Conservation (phyloP, 2,888 invertebrate species). For the Alviniconcha strummeri region DNA sequence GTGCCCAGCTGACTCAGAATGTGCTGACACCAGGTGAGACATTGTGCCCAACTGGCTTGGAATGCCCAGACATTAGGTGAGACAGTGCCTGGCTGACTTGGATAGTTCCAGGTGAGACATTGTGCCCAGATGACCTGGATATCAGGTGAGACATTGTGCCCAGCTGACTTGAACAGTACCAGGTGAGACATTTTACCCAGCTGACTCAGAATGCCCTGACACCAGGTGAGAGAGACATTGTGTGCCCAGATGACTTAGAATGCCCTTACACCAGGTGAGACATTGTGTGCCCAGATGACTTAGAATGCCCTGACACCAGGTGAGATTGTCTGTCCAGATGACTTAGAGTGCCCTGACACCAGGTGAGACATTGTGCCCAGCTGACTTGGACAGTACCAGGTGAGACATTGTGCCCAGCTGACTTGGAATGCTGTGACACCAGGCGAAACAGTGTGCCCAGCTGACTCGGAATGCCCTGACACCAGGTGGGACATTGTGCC, state of each 20-base stretch:
- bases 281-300: slow-evolving; percentile 56
- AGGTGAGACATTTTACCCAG: slow-evolving; percentile 45
- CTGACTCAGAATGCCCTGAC: slow-evolving; percentile 59
- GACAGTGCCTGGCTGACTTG: slow-evolving; percentile 55
- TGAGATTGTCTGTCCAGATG: slow-evolving; percentile 60
- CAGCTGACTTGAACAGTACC: no score
- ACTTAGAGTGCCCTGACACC: slow-evolving; percentile 55
- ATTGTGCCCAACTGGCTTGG: slow-evolving; percentile 58
- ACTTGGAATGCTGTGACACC: slow-evolving; percentile 52
- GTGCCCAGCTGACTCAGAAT: background rate
- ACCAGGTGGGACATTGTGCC: slow-evolving; percentile 46
- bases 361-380: slow-evolving; percentile 48
- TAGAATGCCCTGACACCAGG: slow-evolving; percentile 53
- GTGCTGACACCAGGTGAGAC: no score
- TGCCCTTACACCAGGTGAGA: slow-evolving; percentile 53
- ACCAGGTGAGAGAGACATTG: slow-evolving; percentile 43
- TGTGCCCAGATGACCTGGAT: slow-evolving; percentile 58
- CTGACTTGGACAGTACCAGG: slow-evolving; percentile 54
- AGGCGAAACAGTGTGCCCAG: slow-evolving; percentile 51
- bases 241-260: slow-evolving; percentile 55
- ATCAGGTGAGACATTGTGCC: slow-evolving; percentile 39
- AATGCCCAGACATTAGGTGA: slow-evolving; percentile 54
- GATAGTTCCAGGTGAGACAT: slow-evolving; percentile 50
- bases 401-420: slow-evolving; percentile 55
- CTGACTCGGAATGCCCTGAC: slow-evolving; percentile 59